Conservation (phyloP, 2,888 invertebrate genomes). For the Blastobasis adustella region DNA sequence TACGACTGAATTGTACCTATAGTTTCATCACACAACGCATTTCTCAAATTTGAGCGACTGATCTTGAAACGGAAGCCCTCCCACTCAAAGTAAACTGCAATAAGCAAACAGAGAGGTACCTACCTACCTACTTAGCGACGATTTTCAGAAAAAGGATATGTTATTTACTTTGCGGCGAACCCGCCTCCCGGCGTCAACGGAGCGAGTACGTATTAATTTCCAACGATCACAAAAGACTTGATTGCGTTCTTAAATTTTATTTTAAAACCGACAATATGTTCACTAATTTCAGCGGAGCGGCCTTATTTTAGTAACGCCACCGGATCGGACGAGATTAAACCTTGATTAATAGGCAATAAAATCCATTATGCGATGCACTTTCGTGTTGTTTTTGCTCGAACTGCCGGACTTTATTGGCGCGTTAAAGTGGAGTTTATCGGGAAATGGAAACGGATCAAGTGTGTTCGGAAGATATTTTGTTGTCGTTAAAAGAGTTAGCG, state of each 20-base stretch:
- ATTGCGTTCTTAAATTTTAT: conserved; percentile 64
- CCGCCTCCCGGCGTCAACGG: conserved; percentile 46
- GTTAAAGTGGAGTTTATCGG: conserved; percentile 52
- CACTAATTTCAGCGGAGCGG: conserved; percentile 30
- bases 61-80: too few species aligned
- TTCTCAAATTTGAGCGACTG: conserved; percentile 11
- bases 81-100: too few species aligned
- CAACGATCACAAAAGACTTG: conserved; percentile 57
- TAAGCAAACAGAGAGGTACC: too few species aligned
- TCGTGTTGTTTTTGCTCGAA: conserved; percentile 40
- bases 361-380: conserved; percentile 41
- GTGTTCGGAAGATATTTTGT: conserved; percentile 14
- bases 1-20: background rate
- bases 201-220: conserved; percentile 53
- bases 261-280: conserved; percentile 60
- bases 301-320: conserved; percentile 39
- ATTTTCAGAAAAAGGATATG: conserved; percentile 28
- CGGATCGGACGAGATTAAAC: conserved; percentile 34
- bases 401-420: conserved; percentile 43
- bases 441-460: conserved; percentile 44
- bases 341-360: conserved; percentile 56
- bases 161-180: conserved; percentile 54
- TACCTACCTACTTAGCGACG: too few species aligned
- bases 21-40: conserved; percentile 14
- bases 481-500: background rate